These are phyloP conservation scores for Brachyistius frenatus DNA, from an alignment of 2,113 vertebrate species.

Conservation along the genomic window DNA sequence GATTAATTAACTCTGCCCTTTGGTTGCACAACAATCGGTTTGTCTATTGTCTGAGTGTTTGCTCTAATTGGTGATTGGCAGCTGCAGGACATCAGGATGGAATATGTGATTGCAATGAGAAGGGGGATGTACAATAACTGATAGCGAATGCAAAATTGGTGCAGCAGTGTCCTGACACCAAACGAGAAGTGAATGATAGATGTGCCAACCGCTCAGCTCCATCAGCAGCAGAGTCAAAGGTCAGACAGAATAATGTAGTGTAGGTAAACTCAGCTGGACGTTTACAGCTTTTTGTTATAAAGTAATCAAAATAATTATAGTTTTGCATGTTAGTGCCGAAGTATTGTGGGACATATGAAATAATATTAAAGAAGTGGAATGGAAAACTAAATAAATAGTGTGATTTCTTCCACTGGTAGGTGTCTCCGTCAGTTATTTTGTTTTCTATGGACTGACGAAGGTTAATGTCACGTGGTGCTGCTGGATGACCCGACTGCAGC, in stretches of 20 bases:
- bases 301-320: too few relatives aligned
- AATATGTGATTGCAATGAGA: conserved; percentile 22
- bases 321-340: too few relatives aligned
- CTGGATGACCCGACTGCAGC: conserved; percentile 56
- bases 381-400: too few relatives aligned
- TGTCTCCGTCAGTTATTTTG: conserved; percentile 15
- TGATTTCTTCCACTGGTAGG: neutral
- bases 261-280: too few relatives aligned
- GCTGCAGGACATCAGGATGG: conserved; percentile 25
- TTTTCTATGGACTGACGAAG: conserved; percentile 27
- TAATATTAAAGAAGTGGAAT: too few relatives aligned
- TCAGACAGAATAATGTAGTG: too few relatives aligned
- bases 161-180: too few relatives aligned
- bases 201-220: too few relatives aligned
- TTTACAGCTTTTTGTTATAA: too few relatives aligned
- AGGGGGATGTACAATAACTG: neutral
- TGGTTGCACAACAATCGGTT: conserved; percentile 39
- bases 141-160: conserved; percentile 5
- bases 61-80: conserved; percentile 63
- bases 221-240: too few relatives aligned
- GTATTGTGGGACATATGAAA: too few relatives aligned
- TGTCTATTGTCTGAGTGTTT: conserved; percentile 35
- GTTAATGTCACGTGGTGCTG: conserved; percentile 46
- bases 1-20: conserved; percentile 35
- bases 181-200: conserved; percentile 2